Evolutionary conservation across 2,113 vertebrate species (phyloP).

Genomic region (Thomomys bottae): DNA sequence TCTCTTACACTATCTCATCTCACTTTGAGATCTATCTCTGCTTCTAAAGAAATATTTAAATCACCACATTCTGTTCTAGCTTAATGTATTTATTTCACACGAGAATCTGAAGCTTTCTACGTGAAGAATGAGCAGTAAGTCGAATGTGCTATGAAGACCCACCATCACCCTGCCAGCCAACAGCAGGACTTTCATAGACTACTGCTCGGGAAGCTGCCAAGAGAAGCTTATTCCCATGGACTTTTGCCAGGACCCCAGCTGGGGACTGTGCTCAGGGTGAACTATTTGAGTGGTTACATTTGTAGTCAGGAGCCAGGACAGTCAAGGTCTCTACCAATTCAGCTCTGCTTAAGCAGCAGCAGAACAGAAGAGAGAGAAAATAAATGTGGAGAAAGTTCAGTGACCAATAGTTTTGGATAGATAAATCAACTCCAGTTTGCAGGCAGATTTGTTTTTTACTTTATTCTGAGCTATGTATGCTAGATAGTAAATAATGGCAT

Average conservation of each 20-base stretch:
- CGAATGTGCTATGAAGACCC: background rate
- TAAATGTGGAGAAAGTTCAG: slow-evolving; percentile 23
- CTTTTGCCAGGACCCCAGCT: slow-evolving; percentile 50
- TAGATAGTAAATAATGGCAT: slow-evolving; percentile 7
- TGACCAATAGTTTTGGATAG: background rate
- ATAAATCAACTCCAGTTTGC: slow-evolving; percentile 34
- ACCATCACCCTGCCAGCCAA: background rate
- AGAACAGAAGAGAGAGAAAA: slow-evolving; percentile 35
- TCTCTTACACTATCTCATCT: background rate
- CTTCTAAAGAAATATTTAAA: background rate
- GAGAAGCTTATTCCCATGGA: slow-evolving; percentile 46
- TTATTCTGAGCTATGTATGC: background rate
- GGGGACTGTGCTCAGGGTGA: slow-evolving; percentile 9
- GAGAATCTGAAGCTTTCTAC: slow-evolving; percentile 34
- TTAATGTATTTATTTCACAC: slow-evolving; percentile 27
- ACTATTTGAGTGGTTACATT: slow-evolving; percentile 32
- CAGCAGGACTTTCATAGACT: background rate
- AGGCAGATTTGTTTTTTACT: background rate
- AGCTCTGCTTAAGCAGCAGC: background rate
- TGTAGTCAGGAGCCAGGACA: slow-evolving; percentile 12
- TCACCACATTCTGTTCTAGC: background rate
- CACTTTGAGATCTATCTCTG: background rate
- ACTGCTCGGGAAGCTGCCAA: slow-evolving; percentile 29
- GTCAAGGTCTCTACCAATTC: slow-evolving; percentile 33
- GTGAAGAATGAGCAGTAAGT: background rate